phyloP scores from a whole-genome alignment of 2,113 vertebrate species.

The Agapornis roseicollis region DNA sequence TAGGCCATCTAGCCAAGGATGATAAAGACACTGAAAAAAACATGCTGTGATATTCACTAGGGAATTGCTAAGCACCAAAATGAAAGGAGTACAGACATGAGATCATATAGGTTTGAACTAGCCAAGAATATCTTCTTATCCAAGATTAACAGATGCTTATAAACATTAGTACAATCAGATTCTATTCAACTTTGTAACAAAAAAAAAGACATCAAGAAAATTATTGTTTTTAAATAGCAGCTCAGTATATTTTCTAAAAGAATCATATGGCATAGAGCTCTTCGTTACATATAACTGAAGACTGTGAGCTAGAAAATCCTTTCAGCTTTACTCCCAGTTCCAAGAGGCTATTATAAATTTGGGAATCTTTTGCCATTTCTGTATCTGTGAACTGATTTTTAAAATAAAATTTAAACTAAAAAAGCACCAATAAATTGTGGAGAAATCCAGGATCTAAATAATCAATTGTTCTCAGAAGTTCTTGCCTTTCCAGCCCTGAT shows the following conservation, averaged over 20 bases:
- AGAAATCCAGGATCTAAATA: background rate
- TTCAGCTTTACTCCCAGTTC: background rate
- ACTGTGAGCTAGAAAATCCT: background rate
- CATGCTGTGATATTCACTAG: accelerated
- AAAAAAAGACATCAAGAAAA: background rate
- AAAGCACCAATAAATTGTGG: background rate
- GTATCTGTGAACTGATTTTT: background rate
- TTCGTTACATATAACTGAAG: background rate
- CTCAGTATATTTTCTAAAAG: background rate
- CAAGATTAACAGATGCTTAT: background rate
- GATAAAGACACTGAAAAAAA: background rate
- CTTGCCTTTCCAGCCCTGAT: background rate
- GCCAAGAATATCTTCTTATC: background rate
- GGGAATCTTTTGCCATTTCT: background rate
- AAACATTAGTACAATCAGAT: background rate
- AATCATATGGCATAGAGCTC: background rate
- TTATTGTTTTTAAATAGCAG: background rate
- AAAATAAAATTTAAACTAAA: background rate
- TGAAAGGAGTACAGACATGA: background rate
- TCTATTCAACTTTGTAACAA: background rate
- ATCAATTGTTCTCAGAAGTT: background rate
- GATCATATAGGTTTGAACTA: background rate
- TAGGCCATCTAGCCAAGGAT: background rate
- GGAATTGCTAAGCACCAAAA: background rate
- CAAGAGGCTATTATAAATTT: background rate